Percentiles rank a stretch among this genome's conserved stretches.
Evolutionary conservation across 1,140 invertebrate species (phyloP).

Genomic region (Drosophila bipectinata): DNA sequence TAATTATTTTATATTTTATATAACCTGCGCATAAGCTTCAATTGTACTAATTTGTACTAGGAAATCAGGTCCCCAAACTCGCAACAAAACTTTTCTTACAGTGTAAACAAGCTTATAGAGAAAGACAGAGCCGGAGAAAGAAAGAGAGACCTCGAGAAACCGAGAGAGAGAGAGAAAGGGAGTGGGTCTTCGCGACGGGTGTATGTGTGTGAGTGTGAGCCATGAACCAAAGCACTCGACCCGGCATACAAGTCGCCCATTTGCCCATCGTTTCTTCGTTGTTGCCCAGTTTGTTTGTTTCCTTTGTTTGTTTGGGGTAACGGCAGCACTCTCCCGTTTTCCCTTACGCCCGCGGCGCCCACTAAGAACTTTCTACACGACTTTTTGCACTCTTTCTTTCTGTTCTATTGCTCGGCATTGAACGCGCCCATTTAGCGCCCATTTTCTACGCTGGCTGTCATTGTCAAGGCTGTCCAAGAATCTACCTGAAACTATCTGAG

Average conservation of each 20-base stretch:
- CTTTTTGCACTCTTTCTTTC: slow-evolving; percentile 53
- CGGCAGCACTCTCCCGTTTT: slow-evolving; percentile 48
- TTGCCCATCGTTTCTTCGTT: slow-evolving; percentile 31
- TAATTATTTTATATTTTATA: too few relatives aligned
- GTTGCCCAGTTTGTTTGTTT: slow-evolving; percentile 76
- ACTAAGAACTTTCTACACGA: not conserved
- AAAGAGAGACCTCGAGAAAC: slow-evolving; percentile 16
- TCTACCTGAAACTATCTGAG: slow-evolving; percentile 59
- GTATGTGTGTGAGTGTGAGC: slow-evolving; percentile 31
- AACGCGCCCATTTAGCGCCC: slow-evolving; percentile 52
- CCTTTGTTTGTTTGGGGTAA: slow-evolving; percentile 80
- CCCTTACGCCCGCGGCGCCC: not conserved
- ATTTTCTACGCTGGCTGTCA: slow-evolving; percentile 68
- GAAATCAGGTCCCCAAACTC: too few relatives aligned
- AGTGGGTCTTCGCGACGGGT: not conserved
- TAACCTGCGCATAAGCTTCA: too few relatives aligned
- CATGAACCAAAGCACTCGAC: slow-evolving; percentile 72
- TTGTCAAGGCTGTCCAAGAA: slow-evolving; percentile 73
- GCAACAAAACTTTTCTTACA: not conserved
- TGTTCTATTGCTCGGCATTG: slow-evolving; percentile 2
- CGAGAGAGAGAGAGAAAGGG: slow-evolving; percentile 3
- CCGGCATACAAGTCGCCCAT: slow-evolving; percentile 40
- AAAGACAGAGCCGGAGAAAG: slow-evolving; percentile 24
- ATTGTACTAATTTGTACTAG: too few relatives aligned
- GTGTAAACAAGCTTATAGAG: slow-evolving; percentile 21